Conservation (phyloP, 2,888 invertebrate species). For the Tetropium fuscum region DNA sequence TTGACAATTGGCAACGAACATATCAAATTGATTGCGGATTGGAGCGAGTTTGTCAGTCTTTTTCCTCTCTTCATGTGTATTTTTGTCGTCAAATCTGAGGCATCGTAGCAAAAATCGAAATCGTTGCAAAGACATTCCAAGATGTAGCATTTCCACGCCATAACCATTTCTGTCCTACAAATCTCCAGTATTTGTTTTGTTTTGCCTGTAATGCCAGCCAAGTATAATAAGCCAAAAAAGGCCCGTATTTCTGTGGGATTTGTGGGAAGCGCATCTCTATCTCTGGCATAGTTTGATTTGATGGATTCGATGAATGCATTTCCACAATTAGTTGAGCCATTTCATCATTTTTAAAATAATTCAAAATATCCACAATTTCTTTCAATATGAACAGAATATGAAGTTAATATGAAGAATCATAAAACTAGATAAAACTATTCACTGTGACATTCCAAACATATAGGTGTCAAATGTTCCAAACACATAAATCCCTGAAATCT, state of each 20-base stretch:
- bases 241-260: conserved; percentile 41
- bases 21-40: conserved; percentile 50
- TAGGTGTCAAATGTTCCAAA: no score
- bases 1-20: conserved; percentile 53
- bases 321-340: conserved; percentile 45
- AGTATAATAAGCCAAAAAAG: not conserved
- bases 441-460: no score
- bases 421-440: no score
- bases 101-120: no score
- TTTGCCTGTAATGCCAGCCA: not conserved
- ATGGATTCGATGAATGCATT: conserved; percentile 44
- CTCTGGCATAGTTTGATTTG: conserved; percentile 11
- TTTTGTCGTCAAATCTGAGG: conserved; percentile 47
- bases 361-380: no score
- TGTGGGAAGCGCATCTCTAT: conserved; percentile 15
- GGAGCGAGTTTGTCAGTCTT: conserved; percentile 46
- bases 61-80: not conserved
- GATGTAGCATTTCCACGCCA: conserved; percentile 20
- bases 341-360: conserved; percentile 41
- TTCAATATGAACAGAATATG: no score
- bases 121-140: conserved; percentile 9
- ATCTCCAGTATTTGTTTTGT: not conserved
- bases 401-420: no score
- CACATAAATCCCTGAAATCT: no score
- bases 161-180: conserved; percentile 18